These are phyloP conservation scores for Mechanitis messenoides DNA, from an alignment of 2,888 invertebrate species.

Conservation along the genomic window DNA sequence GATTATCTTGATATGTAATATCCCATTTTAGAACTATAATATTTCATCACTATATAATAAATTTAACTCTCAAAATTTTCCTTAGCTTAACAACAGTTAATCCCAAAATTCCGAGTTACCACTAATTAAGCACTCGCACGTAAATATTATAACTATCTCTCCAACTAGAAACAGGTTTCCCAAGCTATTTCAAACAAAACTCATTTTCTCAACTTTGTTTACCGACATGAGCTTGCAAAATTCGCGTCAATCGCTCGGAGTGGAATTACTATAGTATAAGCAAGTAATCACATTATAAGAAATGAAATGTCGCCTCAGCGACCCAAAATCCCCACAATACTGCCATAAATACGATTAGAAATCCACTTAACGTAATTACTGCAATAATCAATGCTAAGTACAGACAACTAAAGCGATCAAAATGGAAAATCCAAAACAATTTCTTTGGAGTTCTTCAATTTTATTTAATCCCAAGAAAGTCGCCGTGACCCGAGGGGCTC, in stretches of 20 bases:
- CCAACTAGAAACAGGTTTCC: slow-evolving; percentile 18
- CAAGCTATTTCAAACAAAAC: slow-evolving; percentile 25
- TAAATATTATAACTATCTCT: slow-evolving; percentile 20
- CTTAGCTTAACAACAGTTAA: neutral
- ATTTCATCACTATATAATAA: neutral
- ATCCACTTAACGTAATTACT: slow-evolving; percentile 63
- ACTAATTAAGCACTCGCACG: neutral
- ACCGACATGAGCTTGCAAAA: slow-evolving; percentile 23
- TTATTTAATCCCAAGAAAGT: slow-evolving; percentile 67
- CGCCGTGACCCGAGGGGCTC: slow-evolving; percentile 62
- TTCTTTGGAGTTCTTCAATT: slow-evolving; percentile 66
- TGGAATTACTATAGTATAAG: slow-evolving; percentile 23
- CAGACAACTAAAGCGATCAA: slow-evolving; percentile 41
- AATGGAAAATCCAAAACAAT: slow-evolving; percentile 65
- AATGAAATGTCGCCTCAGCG: slow-evolving; percentile 31
- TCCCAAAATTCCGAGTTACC: no score
- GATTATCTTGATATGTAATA: slow-evolving; percentile 14
- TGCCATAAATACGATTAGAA: slow-evolving; percentile 55
- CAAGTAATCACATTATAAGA: slow-evolving; percentile 30
- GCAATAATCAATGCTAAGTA: slow-evolving; percentile 49
- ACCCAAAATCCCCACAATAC: slow-evolving; percentile 35
- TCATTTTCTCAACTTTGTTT: slow-evolving; percentile 28
- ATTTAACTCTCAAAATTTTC: no score
- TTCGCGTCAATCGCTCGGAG: slow-evolving; percentile 23
- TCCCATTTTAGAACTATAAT: neutral